phyloP scores from a whole-genome alignment of 2,888 invertebrate species.

The Unio pictorum region DNA sequence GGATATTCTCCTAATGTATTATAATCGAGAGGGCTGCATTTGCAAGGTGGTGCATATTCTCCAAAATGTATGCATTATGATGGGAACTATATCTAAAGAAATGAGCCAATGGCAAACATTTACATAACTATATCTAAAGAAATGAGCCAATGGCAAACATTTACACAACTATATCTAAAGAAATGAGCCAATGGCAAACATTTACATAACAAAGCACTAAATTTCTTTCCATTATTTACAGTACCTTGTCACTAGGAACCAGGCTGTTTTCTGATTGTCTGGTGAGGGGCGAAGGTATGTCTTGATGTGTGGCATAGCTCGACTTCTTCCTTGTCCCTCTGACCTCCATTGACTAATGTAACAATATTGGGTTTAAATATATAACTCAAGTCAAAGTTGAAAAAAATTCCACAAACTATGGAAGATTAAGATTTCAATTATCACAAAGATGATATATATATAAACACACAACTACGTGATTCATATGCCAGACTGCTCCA shows the following conservation, averaged over 20 bases:
- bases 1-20: no score
- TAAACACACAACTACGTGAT: neutral
- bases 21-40: no score
- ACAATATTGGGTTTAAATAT: neutral
- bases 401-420: neutral
- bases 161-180: no score
- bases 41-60: no score
- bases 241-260: slow-evolving; percentile 84
- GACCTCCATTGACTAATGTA: slow-evolving; percentile 86
- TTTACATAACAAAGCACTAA: no score
- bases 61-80: no score
- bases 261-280: slow-evolving; percentile 80
- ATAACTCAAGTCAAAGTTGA: neutral
- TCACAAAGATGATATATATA: neutral
- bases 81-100: no score
- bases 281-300: slow-evolving; percentile 84
- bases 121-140: no score
- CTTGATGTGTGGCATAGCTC: slow-evolving; percentile 97
- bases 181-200: no score
- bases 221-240: neutral
- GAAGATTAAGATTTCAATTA: neutral
- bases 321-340: slow-evolving; percentile 78
- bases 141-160: no score
- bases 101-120: no score
- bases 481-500: no score